phyloP scores from a whole-genome alignment of 2,797 vertebrate species.

The Anguilla marmorata region DNA sequence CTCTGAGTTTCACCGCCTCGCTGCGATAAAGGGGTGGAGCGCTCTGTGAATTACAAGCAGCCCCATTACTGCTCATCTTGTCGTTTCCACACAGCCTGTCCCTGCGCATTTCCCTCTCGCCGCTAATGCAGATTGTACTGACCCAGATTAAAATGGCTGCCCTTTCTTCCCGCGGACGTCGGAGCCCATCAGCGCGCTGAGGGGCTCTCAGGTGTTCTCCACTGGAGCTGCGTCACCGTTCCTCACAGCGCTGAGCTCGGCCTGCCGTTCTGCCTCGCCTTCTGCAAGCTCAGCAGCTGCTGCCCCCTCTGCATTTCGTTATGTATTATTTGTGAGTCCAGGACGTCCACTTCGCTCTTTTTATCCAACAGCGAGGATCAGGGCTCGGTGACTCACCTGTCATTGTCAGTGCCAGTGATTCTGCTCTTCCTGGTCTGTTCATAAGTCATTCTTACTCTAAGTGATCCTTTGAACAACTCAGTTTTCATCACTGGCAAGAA shows the following conservation, averaged over 20 bases:
- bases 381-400: neutral
- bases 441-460: neutral
- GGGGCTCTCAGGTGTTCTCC: neutral
- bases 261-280: neutral
- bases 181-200: neutral
- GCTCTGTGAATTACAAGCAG: neutral
- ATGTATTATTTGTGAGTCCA: neutral
- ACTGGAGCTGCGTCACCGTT: neutral
- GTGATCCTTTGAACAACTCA: neutral
- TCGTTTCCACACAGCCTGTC: neutral
- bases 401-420: neutral
- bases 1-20: neutral
- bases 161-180: neutral
- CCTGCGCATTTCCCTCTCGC: neutral
- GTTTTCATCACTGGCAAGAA: neutral
- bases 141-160: neutral
- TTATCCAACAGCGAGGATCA: neutral
- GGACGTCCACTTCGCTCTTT: neutral
- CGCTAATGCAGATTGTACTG: neutral
- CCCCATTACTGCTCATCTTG: neutral
- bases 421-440: neutral
- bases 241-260: neutral
- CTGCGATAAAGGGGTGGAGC: neutral
- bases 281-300: neutral
- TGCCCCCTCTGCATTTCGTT: neutral